Base-by-base conservation (phyloP, 30 jellyfish, hydroid and myxozoan genomes). In the Pseudorhiza aurosa region DNA sequence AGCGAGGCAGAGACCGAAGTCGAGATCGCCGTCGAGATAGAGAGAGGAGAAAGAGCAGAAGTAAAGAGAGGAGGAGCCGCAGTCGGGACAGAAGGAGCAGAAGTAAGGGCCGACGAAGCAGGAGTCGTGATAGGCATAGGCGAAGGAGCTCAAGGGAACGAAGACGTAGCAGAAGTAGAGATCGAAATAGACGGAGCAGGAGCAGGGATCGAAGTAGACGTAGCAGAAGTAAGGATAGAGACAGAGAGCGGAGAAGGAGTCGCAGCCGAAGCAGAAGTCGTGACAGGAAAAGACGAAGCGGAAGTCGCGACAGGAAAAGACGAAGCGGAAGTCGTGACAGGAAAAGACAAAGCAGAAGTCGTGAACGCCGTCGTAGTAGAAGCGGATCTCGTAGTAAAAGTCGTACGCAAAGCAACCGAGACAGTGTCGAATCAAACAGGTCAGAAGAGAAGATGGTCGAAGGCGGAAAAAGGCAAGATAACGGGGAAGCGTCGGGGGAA, bases 321-420 rank as follows among this genome's bases (percentile, higher is more conserved):
- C 49, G 93, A 42, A 78, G 93, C 40, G 69, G 89, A 24, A 87
- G 96, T 50, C 88, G 93, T 18, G 96, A 87, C 8, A 35, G 93
- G 24, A 51, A 39, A n/a, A 83, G 86, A 44, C 73, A 88, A 8
- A 85, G 74, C 30, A 77, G 91, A 56, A 68, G 91, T 64, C 97
- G 95, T 28, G 78, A 68, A 10, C 82, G 92, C 14, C 78, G 83
- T 32, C 85, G 90, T 8, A 71, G 88, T 14, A 44, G 96, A 50
- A 80, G 91, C 76, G 45, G 83, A 31, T 55, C 93, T 26, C 78
- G 69, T 1, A 75, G 88, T 71, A 75, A 72, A 19, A 59, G 79
- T 28, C 63, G 51, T 12, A 32, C 42, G 22, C 75, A 65, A n/a
- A 68, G 81, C 67, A 68, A 22, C 68, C 42, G 81, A 46, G 68